Conservation (phyloP, 1,140 invertebrate species). For the Pomacea maculata region DNA sequence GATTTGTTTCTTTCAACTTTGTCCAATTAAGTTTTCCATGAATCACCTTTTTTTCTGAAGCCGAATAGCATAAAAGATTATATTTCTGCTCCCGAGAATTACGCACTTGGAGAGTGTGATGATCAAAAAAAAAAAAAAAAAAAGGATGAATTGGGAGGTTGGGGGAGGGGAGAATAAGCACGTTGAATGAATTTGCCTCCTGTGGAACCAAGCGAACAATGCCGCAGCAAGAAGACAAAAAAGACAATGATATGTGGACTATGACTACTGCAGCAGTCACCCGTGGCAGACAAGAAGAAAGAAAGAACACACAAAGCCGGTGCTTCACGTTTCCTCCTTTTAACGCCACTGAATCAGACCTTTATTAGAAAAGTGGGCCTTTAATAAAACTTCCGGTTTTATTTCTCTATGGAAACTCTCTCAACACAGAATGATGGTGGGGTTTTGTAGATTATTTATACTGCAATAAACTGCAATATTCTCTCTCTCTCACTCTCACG, state of each 20-base stretch:
- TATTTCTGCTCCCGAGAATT: too few relatives aligned
- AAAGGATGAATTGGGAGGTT: neutral
- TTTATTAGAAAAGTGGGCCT: neutral
- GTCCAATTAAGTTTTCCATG: too few relatives aligned
- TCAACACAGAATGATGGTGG: neutral
- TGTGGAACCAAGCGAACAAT: neutral
- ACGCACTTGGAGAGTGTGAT: neutral
- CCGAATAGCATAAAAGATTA: too few relatives aligned
- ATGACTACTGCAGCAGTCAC: neutral
- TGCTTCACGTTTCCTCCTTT: neutral
- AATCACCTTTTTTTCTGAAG: too few relatives aligned
- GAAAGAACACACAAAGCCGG: neutral
- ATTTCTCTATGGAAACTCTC: neutral
- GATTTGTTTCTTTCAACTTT: too few relatives aligned
- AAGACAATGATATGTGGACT: neutral
- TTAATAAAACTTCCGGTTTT: neutral
- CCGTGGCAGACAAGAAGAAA: constrained; percentile 1
- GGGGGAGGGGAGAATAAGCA: neutral
- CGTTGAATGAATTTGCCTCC: neutral
- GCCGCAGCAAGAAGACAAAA: neutral
- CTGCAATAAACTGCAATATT: neutral
- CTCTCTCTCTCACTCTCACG: constrained; percentile 13
- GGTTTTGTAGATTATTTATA: neutral
- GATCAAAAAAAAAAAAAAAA: neutral
- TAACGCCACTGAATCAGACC: neutral